Evolutionary conservation across 2,797 vertebrate genomes (phyloP), one percentile per base, ranked within the genome.

Genomic region (Lophotriccus pileatus): DNA sequence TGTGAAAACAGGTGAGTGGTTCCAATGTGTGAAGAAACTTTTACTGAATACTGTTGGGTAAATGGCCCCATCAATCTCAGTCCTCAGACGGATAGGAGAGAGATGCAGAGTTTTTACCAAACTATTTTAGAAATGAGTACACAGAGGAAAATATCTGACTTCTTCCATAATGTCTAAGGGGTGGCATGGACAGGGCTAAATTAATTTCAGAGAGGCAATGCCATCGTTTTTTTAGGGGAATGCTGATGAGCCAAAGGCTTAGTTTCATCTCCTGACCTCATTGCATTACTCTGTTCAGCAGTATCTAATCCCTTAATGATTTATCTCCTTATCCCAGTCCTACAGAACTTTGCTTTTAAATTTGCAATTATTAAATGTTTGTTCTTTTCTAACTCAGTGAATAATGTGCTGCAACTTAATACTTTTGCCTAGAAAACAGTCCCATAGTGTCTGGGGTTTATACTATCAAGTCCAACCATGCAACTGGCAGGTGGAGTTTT

Each of bases 361-460:
- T 94, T 93, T 95, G 90, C 72, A 91, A 86, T 96, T 96, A 96
- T 96, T 95, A 95, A 95, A 97, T 95, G 90, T 94, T 94, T 95
- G 60, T 77, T 95, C 81, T 95, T 92, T 89, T 93, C 79, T 94
- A 95, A 96, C 81, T 80, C 75, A 89, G 83, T 74, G 84, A 94
- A 90, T 95, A 95, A 94, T 66, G 81, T 87, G n/a, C 84, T 95
- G 73, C 74, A 91, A 88, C 46, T 47, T 89, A 91, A 79, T 84
- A 74, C 46, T 87, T 94, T 87, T 92, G 69, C 73, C 89, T 87
- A 67, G 70, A 94, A 94, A 41, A 46, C 62, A 78, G 64, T 59
- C 70, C 60, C 49, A 24, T 69, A 56, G 60, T 76, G 32, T 70
- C 87, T 90, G 73, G 36, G 46, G 56, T 89, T 95, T 93, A 84